These are phyloP conservation scores for Anniella stebbinsi DNA, from an alignment of 2,797 vertebrate genomes.

Conservation along the genomic window DNA sequence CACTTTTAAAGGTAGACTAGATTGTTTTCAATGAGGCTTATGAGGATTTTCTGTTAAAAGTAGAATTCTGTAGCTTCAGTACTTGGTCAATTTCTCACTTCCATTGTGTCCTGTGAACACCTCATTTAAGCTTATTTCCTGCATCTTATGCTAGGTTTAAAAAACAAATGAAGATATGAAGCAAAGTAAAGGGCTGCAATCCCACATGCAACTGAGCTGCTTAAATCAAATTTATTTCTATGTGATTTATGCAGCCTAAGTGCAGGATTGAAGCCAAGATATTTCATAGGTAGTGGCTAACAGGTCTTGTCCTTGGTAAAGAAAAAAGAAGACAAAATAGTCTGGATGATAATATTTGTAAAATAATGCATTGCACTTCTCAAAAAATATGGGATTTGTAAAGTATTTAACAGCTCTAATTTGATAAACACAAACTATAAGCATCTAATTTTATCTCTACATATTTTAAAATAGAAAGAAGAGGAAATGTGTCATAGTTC, in stretches of 20 bases:
- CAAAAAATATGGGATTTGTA: slow-evolving; percentile 42
- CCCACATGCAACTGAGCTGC: background rate
- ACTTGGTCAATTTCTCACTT: background rate
- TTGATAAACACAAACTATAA: slow-evolving; percentile 53
- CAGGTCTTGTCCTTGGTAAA: slow-evolving; percentile 2
- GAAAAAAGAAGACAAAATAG: slow-evolving; percentile 10
- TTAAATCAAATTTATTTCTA: background rate
- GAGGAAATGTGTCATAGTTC: slow-evolving; percentile 48
- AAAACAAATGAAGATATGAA: background rate
- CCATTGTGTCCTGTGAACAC: background rate
- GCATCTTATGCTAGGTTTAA: background rate
- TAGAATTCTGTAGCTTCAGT: background rate
- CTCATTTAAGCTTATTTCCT: background rate
- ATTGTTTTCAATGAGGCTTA: background rate
- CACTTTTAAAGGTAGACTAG: too few species aligned
- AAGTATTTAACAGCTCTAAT: slow-evolving; percentile 50
- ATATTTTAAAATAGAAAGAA: slow-evolving; percentile 53
- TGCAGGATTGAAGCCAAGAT: background rate
- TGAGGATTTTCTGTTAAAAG: background rate
- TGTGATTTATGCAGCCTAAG: background rate
- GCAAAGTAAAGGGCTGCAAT: background rate
- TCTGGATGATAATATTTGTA: slow-evolving; percentile 28
- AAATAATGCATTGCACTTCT: slow-evolving; percentile 24
- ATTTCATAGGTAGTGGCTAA: background rate
- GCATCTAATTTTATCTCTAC: slow-evolving; percentile 46